Percentiles rank a stretch among this genome's conserved stretches.
Conservation (phyloP, 1,140 invertebrate genomes). For the Nasonia longicornis region DNA sequence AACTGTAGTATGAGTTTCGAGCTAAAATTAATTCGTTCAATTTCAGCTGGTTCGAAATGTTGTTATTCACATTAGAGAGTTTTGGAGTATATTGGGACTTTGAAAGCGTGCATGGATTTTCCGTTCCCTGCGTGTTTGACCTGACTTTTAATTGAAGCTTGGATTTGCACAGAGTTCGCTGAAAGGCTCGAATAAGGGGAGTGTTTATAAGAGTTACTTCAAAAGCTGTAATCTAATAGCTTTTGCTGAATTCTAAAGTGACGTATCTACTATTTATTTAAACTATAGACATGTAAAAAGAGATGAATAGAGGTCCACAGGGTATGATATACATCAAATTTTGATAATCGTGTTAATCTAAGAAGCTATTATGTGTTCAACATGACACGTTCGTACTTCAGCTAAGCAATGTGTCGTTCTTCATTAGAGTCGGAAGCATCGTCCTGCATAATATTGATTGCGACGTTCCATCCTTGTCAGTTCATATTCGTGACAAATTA, state of each 20-base stretch:
- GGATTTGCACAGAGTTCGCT: too few relatives aligned
- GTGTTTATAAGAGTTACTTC: too few relatives aligned
- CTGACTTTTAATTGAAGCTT: background rate
- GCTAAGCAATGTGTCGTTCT: background rate
- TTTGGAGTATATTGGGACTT: background rate
- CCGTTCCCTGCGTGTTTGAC: too few relatives aligned
- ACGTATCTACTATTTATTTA: too few relatives aligned
- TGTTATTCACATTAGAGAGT: background rate
- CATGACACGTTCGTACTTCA: background rate
- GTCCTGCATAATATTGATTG: background rate
- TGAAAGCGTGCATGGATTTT: background rate
- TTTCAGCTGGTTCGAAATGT: background rate
- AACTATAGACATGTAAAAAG: background rate
- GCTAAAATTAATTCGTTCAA: background rate
- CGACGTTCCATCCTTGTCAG: conserved; percentile 17
- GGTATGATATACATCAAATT: background rate
- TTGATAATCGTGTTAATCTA: conserved; percentile 9
- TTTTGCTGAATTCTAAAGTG: background rate
- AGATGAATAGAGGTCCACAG: background rate
- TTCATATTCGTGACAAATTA: background rate
- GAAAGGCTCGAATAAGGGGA: too few relatives aligned
- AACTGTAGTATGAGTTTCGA: too few relatives aligned
- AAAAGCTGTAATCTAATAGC: too few relatives aligned
- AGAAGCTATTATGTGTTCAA: background rate
- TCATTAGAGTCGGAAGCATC: conserved; percentile 16